Evolutionary conservation across 2,888 invertebrate genomes (phyloP), one percentile per base, ranked within the genome.

Genomic region (Drosophila conformis): DNA sequence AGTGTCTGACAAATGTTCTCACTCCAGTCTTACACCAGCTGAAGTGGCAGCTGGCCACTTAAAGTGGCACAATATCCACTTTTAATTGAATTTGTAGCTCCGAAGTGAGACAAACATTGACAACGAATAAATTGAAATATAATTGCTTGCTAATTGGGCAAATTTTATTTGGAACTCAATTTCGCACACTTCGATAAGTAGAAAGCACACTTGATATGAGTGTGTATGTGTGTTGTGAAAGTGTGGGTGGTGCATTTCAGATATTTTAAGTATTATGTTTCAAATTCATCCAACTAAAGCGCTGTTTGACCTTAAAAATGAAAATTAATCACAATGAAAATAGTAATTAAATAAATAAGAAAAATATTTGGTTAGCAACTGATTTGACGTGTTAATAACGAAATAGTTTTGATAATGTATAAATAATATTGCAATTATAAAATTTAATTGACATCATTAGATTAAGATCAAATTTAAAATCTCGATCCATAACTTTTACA

Each of bases 91-190:
- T 74, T 67, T 64, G 51, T 67, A 59, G 25, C 40, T 33, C 0
- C 6, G 15, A 57, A 62, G 6, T 51, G 29, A 46, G 42, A 42
- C 48, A 67, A 68, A 29, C n/a, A 58, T 59, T 31, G 53, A 38
- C 53, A 40, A 42, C 1, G 29, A 54, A 48, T 65, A 38, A 33
- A 54, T 51, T 65, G 62, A 51, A 63, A 4, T 49, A 48, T 35
- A 63, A 61, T 63, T 69, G 60, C 58, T 69, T 71, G 57, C 62
- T 83, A 84, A 83, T 87, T 82, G 64, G 53, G 13, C 21, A 56
- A 77, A 84, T 80, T 75, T 68, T 66, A 77, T 77, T 65, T 69
- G 31, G 25, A 76, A 81, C 61, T 83, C 31, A 68, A 69, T 73
- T 64, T 61, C 56, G 52, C 57, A 69, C 29, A 38, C 42, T 38